Evolutionary conservation across 2,797 vertebrate species (phyloP), one percentile per base, ranked within the genome.

Genomic region (Parambassis ranga): DNA sequence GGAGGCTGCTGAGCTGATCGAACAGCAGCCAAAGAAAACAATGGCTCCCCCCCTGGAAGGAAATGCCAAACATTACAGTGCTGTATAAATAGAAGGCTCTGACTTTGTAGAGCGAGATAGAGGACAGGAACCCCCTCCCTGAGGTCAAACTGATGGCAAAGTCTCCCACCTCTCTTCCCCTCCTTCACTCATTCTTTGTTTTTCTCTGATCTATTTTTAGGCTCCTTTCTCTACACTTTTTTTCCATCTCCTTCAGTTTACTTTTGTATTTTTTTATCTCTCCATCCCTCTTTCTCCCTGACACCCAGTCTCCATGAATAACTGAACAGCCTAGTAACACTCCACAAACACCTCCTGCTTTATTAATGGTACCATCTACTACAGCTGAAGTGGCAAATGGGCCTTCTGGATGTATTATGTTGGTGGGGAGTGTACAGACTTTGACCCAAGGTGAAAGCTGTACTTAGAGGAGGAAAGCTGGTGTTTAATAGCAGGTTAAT

Each of bases 41-140:
- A 93, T 92, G 75, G 86, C 68, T 83, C 32, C 24, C 50, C 44
- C 75, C 69, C 51, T 48, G 32, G 37, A 74, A 91, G 92, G 92
- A 94, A 93, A 93, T 93, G 84, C 92, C 92, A 84, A 88, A 91
- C 90, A 88, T 93, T 91, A 90, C 89, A 81, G 76, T 3, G 44
- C 55, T 68, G 71, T 93, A 93, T 88, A 91, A 92, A 93, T 93
- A 93, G 92, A 85, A 83, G 24, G 65, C 65, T 79, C 36, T 80
- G 86, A 87, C 87, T 90, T 89, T 90, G 79, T 84, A 77, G 67
- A 72, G 50, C 7, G 7, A 75, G 70, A 77, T 75, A 62, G 85
- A 85, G 87, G 86, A 90, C 84, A 88, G 84, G 89, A 91, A 89
- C 84, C 71, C 77, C 79, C 76, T 88, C 89, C 84, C 84, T 24